Evolutionary conservation across 2,888 invertebrate genomes (phyloP).

Genomic region (Drosophila colorata): DNA sequence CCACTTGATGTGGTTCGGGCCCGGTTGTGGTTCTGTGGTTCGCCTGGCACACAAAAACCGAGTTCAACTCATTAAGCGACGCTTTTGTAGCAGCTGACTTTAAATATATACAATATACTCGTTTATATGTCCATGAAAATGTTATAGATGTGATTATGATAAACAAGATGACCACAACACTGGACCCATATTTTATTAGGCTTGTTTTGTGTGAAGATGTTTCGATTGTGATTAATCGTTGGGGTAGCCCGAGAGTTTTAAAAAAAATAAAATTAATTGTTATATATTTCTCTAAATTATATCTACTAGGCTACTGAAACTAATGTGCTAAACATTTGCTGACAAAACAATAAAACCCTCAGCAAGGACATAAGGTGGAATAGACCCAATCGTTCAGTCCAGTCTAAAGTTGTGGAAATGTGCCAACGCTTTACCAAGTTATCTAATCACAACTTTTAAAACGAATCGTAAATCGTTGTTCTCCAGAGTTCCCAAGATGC

Average conservation of each 20-base stretch:
- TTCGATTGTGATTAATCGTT: background rate
- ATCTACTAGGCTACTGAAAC: too few species aligned
- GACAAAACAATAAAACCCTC: background rate
- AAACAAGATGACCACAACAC: background rate
- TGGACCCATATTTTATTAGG: background rate
- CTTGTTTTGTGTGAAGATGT: background rate
- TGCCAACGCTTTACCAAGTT: conserved; percentile 23
- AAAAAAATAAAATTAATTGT: too few species aligned
- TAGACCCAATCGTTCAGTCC: background rate
- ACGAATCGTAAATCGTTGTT: conserved; percentile 58
- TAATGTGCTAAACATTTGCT: too few species aligned
- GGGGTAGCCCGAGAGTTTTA: background rate
- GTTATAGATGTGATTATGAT: conserved; percentile 32
- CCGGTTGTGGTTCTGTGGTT: conserved; percentile 38
- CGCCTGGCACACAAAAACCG: conserved; percentile 26
- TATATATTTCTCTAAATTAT: too few species aligned
- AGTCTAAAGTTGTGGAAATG: conserved; percentile 4
- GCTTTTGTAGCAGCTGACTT: conserved; percentile 40
- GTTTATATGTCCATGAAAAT: conserved; percentile 8
- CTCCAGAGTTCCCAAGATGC: conserved; percentile 24
- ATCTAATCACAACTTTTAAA: conserved; percentile 54
- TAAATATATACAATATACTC: conserved; percentile 26
- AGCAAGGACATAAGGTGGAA: background rate
- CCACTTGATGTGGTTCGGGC: conserved; percentile 55
- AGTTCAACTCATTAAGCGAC: conserved; percentile 54